phyloP scores from a whole-genome alignment of 2,113 vertebrate species.

The Onychorhynchus coronatus region DNA sequence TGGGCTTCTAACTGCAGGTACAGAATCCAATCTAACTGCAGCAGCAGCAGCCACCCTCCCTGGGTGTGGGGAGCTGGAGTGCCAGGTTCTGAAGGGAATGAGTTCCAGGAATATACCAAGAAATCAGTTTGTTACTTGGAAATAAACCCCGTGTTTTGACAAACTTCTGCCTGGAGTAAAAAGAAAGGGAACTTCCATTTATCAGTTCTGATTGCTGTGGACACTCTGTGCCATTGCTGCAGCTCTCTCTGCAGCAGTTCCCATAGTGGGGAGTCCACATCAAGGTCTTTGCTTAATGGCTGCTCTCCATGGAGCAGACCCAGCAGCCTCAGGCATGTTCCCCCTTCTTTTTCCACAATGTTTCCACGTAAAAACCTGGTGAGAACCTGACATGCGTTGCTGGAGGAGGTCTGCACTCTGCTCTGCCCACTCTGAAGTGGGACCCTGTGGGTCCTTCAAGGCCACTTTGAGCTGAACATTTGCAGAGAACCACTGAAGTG shows the following conservation, averaged over 20 bases:
- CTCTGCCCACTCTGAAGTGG: neutral
- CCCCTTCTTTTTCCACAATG: neutral
- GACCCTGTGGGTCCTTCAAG: neutral
- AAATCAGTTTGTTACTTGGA: neutral
- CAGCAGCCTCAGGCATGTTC: neutral
- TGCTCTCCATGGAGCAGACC: neutral
- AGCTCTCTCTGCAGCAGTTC: neutral
- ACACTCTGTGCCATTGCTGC: neutral
- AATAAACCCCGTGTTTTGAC: neutral
- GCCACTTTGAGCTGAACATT: neutral
- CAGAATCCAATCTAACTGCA: neutral
- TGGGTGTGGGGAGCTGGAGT: neutral
- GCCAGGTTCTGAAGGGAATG: neutral
- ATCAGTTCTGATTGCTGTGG: neutral
- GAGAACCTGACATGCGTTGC: neutral
- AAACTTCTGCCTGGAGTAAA: neutral
- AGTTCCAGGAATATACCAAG: neutral
- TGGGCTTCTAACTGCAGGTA: neutral
- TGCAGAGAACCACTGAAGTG: fast-evolving
- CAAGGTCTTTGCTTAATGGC: neutral
- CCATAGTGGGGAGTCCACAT: neutral
- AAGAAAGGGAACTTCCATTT: neutral
- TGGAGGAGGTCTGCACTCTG: neutral
- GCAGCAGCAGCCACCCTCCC: neutral
- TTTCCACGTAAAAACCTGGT: neutral